A percentile compares a stretch with the other conserved stretches of the same genome.
Evolutionary conservation across 2,888 invertebrate genomes (phyloP).

Genomic region (Oeneis ivallda): DNA sequence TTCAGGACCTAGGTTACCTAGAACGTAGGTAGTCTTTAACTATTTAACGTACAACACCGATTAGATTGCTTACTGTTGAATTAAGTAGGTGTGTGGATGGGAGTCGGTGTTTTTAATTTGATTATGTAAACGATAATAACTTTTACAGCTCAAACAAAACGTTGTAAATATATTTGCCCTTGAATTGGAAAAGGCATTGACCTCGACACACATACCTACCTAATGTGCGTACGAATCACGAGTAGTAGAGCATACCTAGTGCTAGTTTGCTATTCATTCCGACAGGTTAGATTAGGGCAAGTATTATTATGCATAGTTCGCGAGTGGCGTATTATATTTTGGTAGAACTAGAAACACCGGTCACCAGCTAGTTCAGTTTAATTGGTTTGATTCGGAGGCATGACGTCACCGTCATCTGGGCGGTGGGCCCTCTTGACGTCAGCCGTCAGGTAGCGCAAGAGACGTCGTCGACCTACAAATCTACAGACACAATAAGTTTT

Average conservation of each 20-base stretch:
- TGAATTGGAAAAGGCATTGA: slow-evolving; percentile 75
- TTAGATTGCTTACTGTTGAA: not conserved
- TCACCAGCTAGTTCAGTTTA: slow-evolving; percentile 51
- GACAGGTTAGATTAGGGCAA: slow-evolving; percentile 76
- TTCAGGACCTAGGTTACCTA: not conserved
- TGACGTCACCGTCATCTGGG: slow-evolving; percentile 75
- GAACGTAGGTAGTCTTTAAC: not conserved
- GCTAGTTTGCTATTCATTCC: slow-evolving; percentile 61
- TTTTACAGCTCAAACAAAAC: slow-evolving; percentile 22
- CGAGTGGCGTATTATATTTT: slow-evolving; percentile 59
- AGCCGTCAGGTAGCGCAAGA: slow-evolving; percentile 64
- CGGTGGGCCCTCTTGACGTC: slow-evolving; percentile 68
- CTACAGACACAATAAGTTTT: slow-evolving; percentile 79
- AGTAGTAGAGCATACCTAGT: slow-evolving; percentile 7
- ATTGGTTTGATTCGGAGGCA: slow-evolving; percentile 48
- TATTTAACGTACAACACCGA: not conserved
- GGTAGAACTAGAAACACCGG: slow-evolving; percentile 72
- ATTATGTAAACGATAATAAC: slow-evolving; percentile 20
- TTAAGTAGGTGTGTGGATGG: not conserved
- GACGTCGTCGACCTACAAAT: slow-evolving; percentile 75
- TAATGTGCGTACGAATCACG: slow-evolving; percentile 50
- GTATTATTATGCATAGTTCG: slow-evolving; percentile 68
- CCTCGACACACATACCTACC: slow-evolving; percentile 65
- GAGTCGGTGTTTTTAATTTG: not conserved
- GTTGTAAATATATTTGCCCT: slow-evolving; percentile 55